Percentiles rank a stretch among this genome's conserved stretches.
Evolutionary conservation across 1,140 invertebrate species (phyloP).

Genomic region (Venustaconcha ellipsiformis): DNA sequence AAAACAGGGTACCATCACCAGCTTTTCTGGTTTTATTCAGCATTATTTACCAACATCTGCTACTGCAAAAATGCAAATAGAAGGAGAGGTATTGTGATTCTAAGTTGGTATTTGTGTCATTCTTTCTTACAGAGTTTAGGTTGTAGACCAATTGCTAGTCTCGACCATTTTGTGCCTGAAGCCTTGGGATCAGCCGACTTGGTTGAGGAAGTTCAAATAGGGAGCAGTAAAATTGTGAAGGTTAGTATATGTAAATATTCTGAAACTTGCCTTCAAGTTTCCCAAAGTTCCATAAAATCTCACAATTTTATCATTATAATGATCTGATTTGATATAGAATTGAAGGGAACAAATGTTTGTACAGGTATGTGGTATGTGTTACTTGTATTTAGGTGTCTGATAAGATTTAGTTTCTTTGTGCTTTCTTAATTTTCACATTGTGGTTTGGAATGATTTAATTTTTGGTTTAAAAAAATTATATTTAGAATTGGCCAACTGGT

Average conservation of each 20-base stretch:
- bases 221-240: conserved; percentile 93
- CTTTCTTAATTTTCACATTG: too few species aligned
- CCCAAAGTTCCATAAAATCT: background rate
- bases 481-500: too few species aligned
- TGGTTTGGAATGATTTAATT: too few species aligned
- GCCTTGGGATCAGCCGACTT: conserved; percentile 92
- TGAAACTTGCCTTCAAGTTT: background rate
- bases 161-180: conserved; percentile 97
- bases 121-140: conserved; percentile 78
- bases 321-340: background rate
- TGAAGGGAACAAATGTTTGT: background rate
- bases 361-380: background rate
- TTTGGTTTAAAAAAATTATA: too few species aligned
- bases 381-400: too few species aligned
- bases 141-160: conserved; percentile 96
- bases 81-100: too few species aligned
- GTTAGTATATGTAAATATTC: conserved; percentile 67
- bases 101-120: too few species aligned
- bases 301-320: background rate
- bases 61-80: too few species aligned
- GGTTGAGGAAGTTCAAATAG: conserved; percentile 93
- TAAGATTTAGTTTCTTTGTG: too few species aligned
- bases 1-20: too few species aligned
- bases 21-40: too few species aligned
- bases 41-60: too few species aligned